Evolutionary conservation across 2,888 invertebrate genomes (phyloP).

Genomic region (Meiosimyza decipiens): DNA sequence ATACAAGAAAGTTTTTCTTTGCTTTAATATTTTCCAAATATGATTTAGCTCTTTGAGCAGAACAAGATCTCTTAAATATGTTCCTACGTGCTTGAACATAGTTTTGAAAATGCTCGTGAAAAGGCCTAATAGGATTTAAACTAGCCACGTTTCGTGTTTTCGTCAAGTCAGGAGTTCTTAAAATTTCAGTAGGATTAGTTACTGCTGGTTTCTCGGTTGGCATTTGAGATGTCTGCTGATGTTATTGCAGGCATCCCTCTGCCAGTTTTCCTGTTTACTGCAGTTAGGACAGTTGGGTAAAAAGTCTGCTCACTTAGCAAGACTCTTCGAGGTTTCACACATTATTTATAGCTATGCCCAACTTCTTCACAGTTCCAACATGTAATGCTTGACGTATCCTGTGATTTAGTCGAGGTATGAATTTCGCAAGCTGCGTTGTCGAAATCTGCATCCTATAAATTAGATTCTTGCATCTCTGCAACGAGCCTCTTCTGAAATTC

Average conservation of each 20-base stretch:
- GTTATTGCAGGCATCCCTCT: constrained; percentile 1
- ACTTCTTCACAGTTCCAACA: constrained; percentile 21
- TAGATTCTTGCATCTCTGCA: neutral
- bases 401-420: neutral
- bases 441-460: neutral
- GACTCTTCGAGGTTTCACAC: neutral
- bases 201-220: no score
- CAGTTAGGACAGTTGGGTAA: neutral
- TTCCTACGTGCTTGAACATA: neutral
- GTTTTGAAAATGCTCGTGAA: no score
- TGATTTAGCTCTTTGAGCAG: neutral
- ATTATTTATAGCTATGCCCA: constrained; percentile 11
- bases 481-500: neutral
- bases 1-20: neutral
- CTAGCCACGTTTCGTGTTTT: no score
- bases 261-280: neutral
- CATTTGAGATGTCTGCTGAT: neutral
- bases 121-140: no score
- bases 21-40: neutral
- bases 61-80: neutral
- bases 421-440: neutral
- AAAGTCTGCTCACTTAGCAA: constrained; percentile 17
- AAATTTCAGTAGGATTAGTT: no score
- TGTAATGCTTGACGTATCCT: neutral
- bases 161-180: no score